Evolutionary conservation across 2,888 invertebrate genomes (phyloP), one percentile per base, ranked within the genome.

Genomic region (Ennomos erosarius): DNA sequence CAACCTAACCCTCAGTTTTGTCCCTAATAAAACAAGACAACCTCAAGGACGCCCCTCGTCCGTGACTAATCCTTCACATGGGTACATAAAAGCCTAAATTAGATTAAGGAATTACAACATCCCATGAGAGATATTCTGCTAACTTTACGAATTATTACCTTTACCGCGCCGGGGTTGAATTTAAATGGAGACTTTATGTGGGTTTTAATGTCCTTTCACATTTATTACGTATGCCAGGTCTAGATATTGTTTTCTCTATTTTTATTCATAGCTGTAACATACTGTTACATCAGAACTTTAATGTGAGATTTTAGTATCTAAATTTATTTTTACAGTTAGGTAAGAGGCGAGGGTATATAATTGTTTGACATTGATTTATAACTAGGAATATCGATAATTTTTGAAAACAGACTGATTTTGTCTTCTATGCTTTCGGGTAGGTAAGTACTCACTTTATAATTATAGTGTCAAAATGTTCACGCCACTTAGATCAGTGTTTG

Each of bases 61-160:
- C 47, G 48, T 43, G 42, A 35, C 52, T 34, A 44, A 16, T 42
- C 52, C 12, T 34, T 36, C 37, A 12, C 12, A 42, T 36, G 44
- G 44, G 45, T 36, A 45, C 42, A n/a, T 57, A 57, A 57, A 26
- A 52, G 47, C 52, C 47, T 40, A 49, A 60, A 66, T 70, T 65
- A 59, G 64, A 67, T 69, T 71, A 65, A 71, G 51, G 38, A 59
- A 64, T 72, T 66, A 65, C 53, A 55, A 53, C 16, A 38, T 53
- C 66, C 69, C 69, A 34, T 48, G 57, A 46, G 61, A 62, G 55
- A 65, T 57, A 64, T 46, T 44, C 39, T 46, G 55, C 69, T 42
- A 70, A 63, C 65, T 73, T 74, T 52, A 59, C 58, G 56, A 74
- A 68, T 68, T 67, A 71, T 72, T 70, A 68, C 70, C 65, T 68